Base-by-base conservation (phyloP, 2,113 vertebrate genomes). In the Heptranchias perlo region DNA sequence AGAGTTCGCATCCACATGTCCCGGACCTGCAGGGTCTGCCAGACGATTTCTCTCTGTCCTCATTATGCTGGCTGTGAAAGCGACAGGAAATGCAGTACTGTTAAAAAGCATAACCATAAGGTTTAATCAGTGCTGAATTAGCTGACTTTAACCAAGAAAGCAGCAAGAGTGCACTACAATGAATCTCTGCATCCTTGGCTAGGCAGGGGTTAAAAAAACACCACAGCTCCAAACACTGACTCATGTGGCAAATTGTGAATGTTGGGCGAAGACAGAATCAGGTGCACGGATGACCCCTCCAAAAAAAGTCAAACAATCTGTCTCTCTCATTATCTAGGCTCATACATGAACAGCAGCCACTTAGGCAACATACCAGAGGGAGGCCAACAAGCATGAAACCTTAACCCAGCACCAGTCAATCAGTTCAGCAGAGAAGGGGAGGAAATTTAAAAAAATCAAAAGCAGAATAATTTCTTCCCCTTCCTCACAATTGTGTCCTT, bases 1-100 rank as follows among this genome's bases (percentile, higher is more conserved):
- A 1, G 98, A 97, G 0, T 97, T 97, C 92, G 98, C 98, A 44
- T 98, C 98, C 1, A 97, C 96, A 10, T 39, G 73, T 16, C 13
- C 87, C 1, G 67, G 25, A 44, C 96, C 95, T 0, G 86, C 76
- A 25, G 96, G 73, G 93, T 21, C 91, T 76, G 3, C 0, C 13
- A 92, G n/a, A 96, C 95, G 95, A 4, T 96, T 96, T 65, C 96
- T 97, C 96, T 96, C 97, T 0, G 44, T 73, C 65, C 94, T 73
- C 28, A 44, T 18, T 16, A 95, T 14, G 47, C 94, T 95, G 94
- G 94, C 44, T 95, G 44, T 16, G 11, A 69, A 52, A 67, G 13
- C 23, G 18, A 93, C 54, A 91, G 58, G 35, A 62, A 93, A 93
- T 93, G 18, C n/a, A 58, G 49, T 21, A 62, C 16, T 10, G 58